These are phyloP conservation scores for Orestias chungarensis DNA, from an alignment of 2,797 vertebrate species.

Conservation along the genomic window DNA sequence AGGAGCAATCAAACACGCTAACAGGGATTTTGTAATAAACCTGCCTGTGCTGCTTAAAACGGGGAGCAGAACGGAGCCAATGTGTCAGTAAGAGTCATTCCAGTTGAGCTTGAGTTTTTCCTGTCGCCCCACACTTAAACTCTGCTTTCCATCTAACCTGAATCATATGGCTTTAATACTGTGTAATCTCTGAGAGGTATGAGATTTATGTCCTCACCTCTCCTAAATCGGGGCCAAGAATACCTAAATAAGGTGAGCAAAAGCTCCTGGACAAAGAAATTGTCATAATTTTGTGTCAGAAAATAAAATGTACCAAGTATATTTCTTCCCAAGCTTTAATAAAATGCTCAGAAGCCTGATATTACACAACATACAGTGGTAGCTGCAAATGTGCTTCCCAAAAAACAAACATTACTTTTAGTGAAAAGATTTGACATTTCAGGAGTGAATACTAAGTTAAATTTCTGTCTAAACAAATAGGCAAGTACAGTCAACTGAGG, in stretches of 20 bases:
- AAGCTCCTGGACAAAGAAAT: slow-evolving; percentile 34
- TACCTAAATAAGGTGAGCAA: slow-evolving; percentile 48
- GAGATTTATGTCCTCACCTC: slow-evolving; percentile 58
- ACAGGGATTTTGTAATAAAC: slow-evolving; percentile 28
- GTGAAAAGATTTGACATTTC: background rate
- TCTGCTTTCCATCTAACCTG: slow-evolving; percentile 63
- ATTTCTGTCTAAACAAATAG: background rate
- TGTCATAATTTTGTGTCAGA: slow-evolving; percentile 35
- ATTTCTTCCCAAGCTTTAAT: slow-evolving; percentile 3
- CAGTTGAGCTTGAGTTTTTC: slow-evolving; percentile 52
- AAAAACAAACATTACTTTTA: background rate
- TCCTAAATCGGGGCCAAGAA: slow-evolving; percentile 20
- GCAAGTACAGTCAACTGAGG: background rate
- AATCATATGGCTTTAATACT: slow-evolving; percentile 68
- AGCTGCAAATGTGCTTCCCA: background rate
- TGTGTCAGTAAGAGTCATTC: slow-evolving; percentile 62
- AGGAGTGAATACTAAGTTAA: background rate
- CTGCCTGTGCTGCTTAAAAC: slow-evolving; percentile 16
- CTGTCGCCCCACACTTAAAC: slow-evolving; percentile 35
- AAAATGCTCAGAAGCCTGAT: background rate
- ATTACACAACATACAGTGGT: background rate
- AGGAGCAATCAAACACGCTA: slow-evolving; percentile 27
- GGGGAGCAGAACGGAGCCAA: slow-evolving; percentile 41
- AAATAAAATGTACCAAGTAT: slow-evolving; percentile 8
- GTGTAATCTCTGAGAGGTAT: slow-evolving; percentile 63